These are phyloP conservation scores for Lateolabrax maculatus DNA, from an alignment of 2,797 vertebrate genomes.

Conservation along the genomic window DNA sequence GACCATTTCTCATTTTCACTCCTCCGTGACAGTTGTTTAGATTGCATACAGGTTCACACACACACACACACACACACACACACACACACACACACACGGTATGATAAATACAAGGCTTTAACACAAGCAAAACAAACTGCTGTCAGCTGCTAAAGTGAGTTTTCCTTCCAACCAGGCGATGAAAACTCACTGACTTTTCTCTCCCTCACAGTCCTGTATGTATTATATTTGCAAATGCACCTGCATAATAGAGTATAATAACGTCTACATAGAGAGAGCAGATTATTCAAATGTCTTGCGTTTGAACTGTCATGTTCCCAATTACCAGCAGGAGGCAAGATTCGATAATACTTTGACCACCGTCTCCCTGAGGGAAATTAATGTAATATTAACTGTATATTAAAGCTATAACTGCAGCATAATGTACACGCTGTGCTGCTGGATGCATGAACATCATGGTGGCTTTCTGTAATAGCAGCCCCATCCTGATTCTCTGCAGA, in stretches of 20 bases:
- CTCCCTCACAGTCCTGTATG: constrained; percentile 14
- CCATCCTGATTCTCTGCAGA: constrained; percentile 5
- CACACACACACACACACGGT: constrained; percentile 8
- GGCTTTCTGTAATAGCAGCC: background rate
- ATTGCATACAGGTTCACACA: constrained; percentile 5
- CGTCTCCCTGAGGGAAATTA: constrained; percentile 16
- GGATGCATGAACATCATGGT: background rate
- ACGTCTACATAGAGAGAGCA: background rate
- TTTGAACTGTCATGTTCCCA: constrained; percentile 55
- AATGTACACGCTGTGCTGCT: constrained; percentile 31
- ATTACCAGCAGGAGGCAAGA: constrained; percentile 72
- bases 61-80: constrained; percentile 4
- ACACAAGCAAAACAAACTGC: constrained; percentile 38
- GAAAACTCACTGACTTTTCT: background rate
- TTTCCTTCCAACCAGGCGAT: background rate
- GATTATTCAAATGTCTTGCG: constrained; percentile 3
- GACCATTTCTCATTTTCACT: constrained; percentile 1
- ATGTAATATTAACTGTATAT: constrained; percentile 32
- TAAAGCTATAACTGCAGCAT: constrained; percentile 26
- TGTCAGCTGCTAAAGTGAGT: constrained; percentile 8
- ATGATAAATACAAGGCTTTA: constrained; percentile 28
- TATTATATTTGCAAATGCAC: constrained; percentile 15
- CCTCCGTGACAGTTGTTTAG: constrained; percentile 22
- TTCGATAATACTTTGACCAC: constrained; percentile 22
- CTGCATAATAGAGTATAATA: constrained; percentile 7